A percentile compares a stretch with the other conserved stretches of the same genome.
phyloP scores from a whole-genome alignment of 2,888 invertebrate species.

The Sisyra terminalis region DNA sequence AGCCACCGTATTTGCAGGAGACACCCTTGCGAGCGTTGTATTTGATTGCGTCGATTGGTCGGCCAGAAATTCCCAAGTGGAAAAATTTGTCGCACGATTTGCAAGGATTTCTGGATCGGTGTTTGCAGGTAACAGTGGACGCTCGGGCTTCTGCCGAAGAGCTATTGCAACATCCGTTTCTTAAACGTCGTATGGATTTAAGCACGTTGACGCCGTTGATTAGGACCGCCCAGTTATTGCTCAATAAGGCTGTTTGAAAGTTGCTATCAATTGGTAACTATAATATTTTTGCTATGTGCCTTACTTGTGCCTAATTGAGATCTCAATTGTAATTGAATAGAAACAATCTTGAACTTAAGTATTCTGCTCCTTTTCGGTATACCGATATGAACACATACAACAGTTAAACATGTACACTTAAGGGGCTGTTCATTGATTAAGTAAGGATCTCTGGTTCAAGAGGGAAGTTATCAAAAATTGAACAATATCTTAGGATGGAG shows the following conservation, averaged over 20 bases:
- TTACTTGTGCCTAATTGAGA: too few species aligned
- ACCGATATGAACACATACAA: too few species aligned
- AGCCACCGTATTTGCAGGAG: conserved; percentile 93
- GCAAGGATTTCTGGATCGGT: conserved; percentile 72
- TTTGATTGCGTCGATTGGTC: conserved; percentile 87
- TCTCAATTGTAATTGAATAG: too few species aligned
- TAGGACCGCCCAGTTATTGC: conserved; percentile 74
- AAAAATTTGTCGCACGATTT: conserved; percentile 59
- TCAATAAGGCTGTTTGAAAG: conserved; percentile 30
- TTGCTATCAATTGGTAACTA: background rate
- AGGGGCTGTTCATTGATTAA: too few species aligned
- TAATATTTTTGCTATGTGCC: too few species aligned
- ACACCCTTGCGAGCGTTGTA: conserved; percentile 84
- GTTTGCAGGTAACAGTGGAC: conserved; percentile 73
- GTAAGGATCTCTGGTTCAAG: too few species aligned
- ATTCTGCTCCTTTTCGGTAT: too few species aligned
- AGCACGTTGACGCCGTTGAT: conserved; percentile 76
- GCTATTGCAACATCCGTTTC: conserved; percentile 63
- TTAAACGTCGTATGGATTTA: conserved; percentile 63
- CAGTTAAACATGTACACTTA: too few species aligned
- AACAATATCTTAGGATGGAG: too few species aligned
- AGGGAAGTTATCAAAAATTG: too few species aligned
- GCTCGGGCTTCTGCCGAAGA: conserved; percentile 59
- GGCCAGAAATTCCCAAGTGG: conserved; percentile 79
- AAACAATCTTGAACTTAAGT: too few species aligned